These are phyloP conservation scores for Drosophila merina DNA, from an alignment of 2,888 invertebrate species.

Conservation along the genomic window DNA sequence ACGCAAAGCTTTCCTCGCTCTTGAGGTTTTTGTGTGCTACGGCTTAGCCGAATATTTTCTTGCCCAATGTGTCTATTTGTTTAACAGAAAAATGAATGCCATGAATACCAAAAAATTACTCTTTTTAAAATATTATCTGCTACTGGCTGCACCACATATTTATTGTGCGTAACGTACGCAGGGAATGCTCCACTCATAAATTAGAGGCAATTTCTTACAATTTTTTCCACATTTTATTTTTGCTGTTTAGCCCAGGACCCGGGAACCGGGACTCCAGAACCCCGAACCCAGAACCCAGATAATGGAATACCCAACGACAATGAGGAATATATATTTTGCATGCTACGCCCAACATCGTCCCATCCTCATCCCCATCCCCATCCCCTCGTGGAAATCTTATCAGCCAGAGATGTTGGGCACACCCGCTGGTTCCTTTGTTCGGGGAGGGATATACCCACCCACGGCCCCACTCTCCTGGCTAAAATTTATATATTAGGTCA, in stretches of 20 bases:
- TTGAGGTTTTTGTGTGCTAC: conserved; percentile 47
- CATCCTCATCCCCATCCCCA: background rate
- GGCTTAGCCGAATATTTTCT: conserved; percentile 52
- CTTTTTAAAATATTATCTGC: conserved; percentile 47
- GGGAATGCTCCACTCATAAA: conserved; percentile 54
- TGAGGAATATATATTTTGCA: conserved; percentile 58
- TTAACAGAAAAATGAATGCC: conserved; percentile 24
- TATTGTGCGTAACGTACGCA: conserved; percentile 23
- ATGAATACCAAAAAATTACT: conserved; percentile 32
- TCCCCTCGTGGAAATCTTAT: conserved; percentile 48
- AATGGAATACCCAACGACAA: conserved; percentile 33
- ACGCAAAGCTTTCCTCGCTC: conserved; percentile 41
- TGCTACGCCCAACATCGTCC: conserved; percentile 22
- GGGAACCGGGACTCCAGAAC: background rate
- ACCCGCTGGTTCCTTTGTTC: conserved; percentile 29
- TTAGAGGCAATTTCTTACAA: conserved; percentile 59
- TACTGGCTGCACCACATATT: conserved; percentile 12
- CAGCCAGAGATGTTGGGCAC: conserved; percentile 49
- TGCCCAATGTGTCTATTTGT: conserved; percentile 42
- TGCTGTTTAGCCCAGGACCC: background rate
- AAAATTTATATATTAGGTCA: conserved; percentile 76
- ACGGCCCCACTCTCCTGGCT: conserved; percentile 1
- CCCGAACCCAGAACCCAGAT: conserved; percentile 43
- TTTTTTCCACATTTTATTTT: conserved; percentile 24
- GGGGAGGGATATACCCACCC: conserved; percentile 4